Conservation (phyloP, 2,113 vertebrate species). For the Oncorhynchus kisutch region DNA sequence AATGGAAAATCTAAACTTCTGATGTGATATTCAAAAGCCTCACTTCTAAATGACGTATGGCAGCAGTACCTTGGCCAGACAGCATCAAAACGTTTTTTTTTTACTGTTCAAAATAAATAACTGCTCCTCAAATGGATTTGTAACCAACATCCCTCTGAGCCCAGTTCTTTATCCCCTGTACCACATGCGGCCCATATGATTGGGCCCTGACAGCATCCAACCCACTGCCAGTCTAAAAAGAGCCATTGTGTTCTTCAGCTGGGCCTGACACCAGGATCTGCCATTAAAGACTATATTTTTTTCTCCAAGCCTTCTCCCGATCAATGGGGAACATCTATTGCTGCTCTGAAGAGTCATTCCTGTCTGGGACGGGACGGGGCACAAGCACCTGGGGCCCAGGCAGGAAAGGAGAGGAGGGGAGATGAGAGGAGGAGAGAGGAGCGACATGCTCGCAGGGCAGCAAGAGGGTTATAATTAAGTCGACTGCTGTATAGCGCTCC, state of each 20-base stretch:
- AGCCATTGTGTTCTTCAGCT: slow-evolving; percentile 45
- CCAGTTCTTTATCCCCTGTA: slow-evolving; percentile 31
- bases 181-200: slow-evolving; percentile 11
- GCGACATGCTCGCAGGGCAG: slow-evolving; percentile 48
- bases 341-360: slow-evolving; percentile 61
- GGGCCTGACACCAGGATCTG: slow-evolving; percentile 49
- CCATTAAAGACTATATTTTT: slow-evolving; percentile 52
- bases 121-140: too few species aligned
- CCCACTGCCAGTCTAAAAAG: slow-evolving; percentile 28
- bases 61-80: too few species aligned
- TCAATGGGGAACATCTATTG: slow-evolving; percentile 49
- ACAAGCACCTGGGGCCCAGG: slow-evolving; percentile 57
- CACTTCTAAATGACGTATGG: too few species aligned
- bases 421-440: slow-evolving; percentile 23
- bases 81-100: too few species aligned
- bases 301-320: slow-evolving; percentile 21
- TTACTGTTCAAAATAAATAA: too few species aligned
- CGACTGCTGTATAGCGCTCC: slow-evolving; percentile 52
- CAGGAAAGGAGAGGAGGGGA: slow-evolving; percentile 33
- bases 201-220: slow-evolving; percentile 39
- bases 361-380: slow-evolving; percentile 35
- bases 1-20: too few species aligned
- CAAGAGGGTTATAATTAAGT: slow-evolving; percentile 67
- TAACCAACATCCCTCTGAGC: slow-evolving; percentile 1
- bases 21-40: too few species aligned